Conservation (phyloP, 2,888 invertebrate genomes). For the Hypomecis punctinalis region DNA sequence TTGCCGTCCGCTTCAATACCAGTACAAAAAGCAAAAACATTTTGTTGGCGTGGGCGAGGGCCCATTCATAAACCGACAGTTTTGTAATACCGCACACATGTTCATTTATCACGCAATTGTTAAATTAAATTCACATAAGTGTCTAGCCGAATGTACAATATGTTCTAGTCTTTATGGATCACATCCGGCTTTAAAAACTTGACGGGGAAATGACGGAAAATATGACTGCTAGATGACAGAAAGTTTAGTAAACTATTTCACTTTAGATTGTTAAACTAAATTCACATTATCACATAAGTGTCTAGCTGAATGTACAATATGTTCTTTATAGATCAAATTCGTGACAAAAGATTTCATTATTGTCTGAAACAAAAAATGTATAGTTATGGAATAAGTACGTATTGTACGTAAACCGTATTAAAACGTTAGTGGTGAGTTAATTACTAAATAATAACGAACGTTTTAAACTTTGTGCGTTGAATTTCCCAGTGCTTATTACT, state of each 20-base stretch:
- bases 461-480: too few relatives aligned
- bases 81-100: constrained; percentile 55
- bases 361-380: too few relatives aligned
- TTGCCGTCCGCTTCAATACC: constrained; percentile 25
- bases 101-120: constrained; percentile 47
- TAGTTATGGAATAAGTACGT: too few relatives aligned
- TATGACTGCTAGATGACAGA: neutral
- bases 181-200: constrained; percentile 12
- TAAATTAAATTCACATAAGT: constrained; percentile 39
- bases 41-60: constrained; percentile 55
- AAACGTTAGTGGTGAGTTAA: too few relatives aligned
- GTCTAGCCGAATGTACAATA: constrained; percentile 22
- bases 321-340: too few relatives aligned
- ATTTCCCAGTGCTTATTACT: too few relatives aligned
- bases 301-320: too few relatives aligned
- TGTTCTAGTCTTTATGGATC: constrained; percentile 20
- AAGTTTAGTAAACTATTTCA: neutral
- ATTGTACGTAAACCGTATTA: too few relatives aligned
- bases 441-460: too few relatives aligned
- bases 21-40: constrained; percentile 50
- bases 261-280: too few relatives aligned
- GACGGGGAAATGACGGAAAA: neutral
- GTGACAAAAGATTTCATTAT: too few relatives aligned
- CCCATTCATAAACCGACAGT: constrained; percentile 62
- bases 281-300: too few relatives aligned